These are phyloP conservation scores for Ophion costatus DNA, from an alignment of 2,888 invertebrate genomes.

Conservation along the genomic window DNA sequence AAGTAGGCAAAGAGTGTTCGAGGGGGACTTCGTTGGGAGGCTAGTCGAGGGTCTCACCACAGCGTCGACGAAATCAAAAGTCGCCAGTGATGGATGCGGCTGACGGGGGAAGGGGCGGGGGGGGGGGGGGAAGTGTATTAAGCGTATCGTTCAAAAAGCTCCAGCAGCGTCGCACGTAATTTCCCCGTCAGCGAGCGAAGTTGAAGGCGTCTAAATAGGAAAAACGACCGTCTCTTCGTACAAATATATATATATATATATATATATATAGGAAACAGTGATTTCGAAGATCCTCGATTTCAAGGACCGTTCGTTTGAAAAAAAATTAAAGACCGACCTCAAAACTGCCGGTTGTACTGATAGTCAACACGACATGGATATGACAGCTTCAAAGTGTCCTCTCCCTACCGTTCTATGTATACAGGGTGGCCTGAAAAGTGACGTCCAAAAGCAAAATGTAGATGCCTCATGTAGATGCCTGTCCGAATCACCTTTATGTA, in stretches of 20 bases:
- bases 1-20: slow-evolving; percentile 32
- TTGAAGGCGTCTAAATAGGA: slow-evolving; percentile 70
- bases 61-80: slow-evolving; percentile 28
- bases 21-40: slow-evolving; percentile 14
- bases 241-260: background rate
- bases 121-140: slow-evolving; percentile 15
- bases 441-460: too few relatives aligned
- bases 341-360: background rate
- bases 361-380: background rate
- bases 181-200: slow-evolving; percentile 28
- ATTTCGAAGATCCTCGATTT: background rate
- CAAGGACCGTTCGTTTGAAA: background rate
- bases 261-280: background rate
- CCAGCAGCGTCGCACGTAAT: slow-evolving; percentile 16
- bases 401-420: background rate
- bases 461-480: too few relatives aligned
- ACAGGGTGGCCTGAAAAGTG: too few relatives aligned
- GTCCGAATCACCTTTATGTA: too few relatives aligned
- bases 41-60: slow-evolving; percentile 43
- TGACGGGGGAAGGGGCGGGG: background rate
- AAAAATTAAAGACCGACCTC: background rate
- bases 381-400: background rate
- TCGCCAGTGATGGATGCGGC: background rate
- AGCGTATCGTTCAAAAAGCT: slow-evolving; percentile 31
- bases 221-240: slow-evolving; percentile 43